A percentile compares a stretch with the other conserved stretches of the same genome.
phyloP scores from a whole-genome alignment of 2,113 vertebrate species.

The Eulemur macaco region DNA sequence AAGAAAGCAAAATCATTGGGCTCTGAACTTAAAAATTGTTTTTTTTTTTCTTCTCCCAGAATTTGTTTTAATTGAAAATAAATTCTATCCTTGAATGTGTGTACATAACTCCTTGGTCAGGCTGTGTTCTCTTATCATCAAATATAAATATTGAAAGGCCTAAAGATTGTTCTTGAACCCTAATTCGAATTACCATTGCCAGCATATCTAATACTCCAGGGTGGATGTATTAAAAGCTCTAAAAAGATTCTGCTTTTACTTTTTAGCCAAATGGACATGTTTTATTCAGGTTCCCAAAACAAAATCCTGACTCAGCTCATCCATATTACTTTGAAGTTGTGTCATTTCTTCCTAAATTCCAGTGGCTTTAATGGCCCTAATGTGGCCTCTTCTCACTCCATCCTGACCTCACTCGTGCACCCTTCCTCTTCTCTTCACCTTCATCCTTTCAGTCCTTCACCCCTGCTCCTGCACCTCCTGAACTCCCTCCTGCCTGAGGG shows the following conservation, averaged over 20 bases:
- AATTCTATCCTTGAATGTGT: constrained; percentile 55
- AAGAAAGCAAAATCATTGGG: constrained; percentile 50
- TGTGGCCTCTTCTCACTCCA: no score
- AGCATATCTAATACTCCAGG: constrained; percentile 31
- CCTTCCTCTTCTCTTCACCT: neutral
- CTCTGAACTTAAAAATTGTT: neutral
- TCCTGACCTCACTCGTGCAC: neutral
- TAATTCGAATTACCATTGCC: constrained; percentile 55
- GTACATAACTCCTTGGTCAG: constrained; percentile 33
- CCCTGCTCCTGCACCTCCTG: rapidly evolving
- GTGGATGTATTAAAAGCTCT: constrained; percentile 56
- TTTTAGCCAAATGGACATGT: constrained; percentile 68
- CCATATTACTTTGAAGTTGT: neutral
- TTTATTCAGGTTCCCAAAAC: constrained; percentile 65
- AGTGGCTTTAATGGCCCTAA: neutral
- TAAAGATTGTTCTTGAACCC: constrained; percentile 50
- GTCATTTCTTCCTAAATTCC: neutral
- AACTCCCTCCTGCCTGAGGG: neutral
- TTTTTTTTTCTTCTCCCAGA: neutral
- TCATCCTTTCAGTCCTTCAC: neutral
- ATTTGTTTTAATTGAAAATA: constrained; percentile 70
- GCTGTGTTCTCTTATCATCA: constrained; percentile 40
- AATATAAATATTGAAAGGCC: constrained; percentile 64
- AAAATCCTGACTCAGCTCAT: constrained; percentile 30
- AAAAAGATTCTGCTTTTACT: constrained; percentile 48